Evolutionary conservation across 2,797 vertebrate species (phyloP).

Genomic region (Sphenopsis melanotis): DNA sequence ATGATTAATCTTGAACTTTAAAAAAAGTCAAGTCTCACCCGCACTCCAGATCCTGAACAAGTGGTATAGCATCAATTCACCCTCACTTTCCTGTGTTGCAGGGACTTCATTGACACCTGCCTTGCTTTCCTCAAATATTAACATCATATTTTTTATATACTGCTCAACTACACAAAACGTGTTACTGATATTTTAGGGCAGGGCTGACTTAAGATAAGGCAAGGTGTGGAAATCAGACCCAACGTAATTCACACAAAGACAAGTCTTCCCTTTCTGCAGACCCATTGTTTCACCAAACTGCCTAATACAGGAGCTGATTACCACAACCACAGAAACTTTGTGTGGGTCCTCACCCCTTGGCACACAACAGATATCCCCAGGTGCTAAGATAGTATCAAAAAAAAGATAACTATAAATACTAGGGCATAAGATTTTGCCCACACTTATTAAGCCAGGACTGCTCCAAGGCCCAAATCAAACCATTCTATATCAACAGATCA

Average conservation of each 20-base stretch:
- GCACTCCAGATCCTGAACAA: neutral
- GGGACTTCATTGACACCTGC: neutral
- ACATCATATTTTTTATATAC: too few relatives aligned
- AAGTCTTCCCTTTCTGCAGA: neutral
- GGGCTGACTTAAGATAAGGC: neutral
- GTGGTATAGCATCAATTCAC: neutral
- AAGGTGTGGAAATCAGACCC: neutral
- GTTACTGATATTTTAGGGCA: neutral
- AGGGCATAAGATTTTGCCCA: neutral
- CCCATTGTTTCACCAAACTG: rapidly evolving
- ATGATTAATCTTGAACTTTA: neutral
- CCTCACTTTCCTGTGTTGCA: neutral
- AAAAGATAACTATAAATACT: neutral
- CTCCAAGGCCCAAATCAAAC: neutral
- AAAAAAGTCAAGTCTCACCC: neutral
- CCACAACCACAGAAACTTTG: neutral
- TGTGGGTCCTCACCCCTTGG: neutral
- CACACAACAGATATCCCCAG: neutral
- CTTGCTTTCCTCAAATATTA: neutral
- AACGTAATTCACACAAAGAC: neutral
- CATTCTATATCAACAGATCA: neutral
- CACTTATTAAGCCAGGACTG: neutral
- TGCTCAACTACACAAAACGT: neutral
- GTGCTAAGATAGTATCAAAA: neutral
- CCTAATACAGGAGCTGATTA: neutral